Evolutionary conservation across 2,888 invertebrate genomes (phyloP).

Genomic region (Xiphydria camelus): DNA sequence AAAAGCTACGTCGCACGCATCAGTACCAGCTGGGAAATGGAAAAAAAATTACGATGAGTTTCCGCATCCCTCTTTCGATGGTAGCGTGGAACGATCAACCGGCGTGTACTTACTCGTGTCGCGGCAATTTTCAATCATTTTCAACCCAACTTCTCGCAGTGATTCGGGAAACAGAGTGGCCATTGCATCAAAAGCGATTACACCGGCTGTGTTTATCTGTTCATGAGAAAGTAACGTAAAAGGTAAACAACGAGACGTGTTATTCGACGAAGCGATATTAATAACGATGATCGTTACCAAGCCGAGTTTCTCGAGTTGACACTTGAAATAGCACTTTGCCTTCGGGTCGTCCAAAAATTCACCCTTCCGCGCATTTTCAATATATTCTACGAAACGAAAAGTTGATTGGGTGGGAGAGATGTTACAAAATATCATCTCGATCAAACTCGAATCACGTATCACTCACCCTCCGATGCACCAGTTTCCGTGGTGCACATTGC

Average conservation of each 20-base stretch:
- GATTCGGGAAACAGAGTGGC: slow-evolving; percentile 22
- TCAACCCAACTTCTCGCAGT: slow-evolving; percentile 18
- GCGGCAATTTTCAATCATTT: slow-evolving; percentile 29
- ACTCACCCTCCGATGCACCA: slow-evolving; percentile 25
- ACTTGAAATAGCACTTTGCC: slow-evolving; percentile 42
- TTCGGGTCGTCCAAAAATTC: slow-evolving; percentile 30
- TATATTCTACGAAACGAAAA: slow-evolving; percentile 28
- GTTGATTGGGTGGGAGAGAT: too few relatives aligned
- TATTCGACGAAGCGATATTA: too few relatives aligned
- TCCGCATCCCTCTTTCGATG: neutral
- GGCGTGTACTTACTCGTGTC: slow-evolving; percentile 25
- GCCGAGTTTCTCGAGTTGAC: slow-evolving; percentile 30
- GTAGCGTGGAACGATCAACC: too few relatives aligned
- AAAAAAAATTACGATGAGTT: neutral
- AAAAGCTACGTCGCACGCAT: slow-evolving; percentile 39
- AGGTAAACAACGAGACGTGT: too few relatives aligned
- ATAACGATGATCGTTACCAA: slow-evolving; percentile 38
- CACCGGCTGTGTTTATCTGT: slow-evolving; percentile 14
- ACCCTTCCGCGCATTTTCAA: slow-evolving; percentile 29
- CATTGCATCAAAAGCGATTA: slow-evolving; percentile 27
- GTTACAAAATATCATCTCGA: slow-evolving; percentile 1
- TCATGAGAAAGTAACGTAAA: too few relatives aligned
- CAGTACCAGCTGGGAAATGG: slow-evolving; percentile 33
- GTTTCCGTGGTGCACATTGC: slow-evolving; percentile 29
- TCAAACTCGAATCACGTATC: neutral